Evolutionary conservation across 1,140 invertebrate genomes (phyloP), one percentile per base, ranked within the genome.

Genomic region (Brachionus manjavacas): DNA sequence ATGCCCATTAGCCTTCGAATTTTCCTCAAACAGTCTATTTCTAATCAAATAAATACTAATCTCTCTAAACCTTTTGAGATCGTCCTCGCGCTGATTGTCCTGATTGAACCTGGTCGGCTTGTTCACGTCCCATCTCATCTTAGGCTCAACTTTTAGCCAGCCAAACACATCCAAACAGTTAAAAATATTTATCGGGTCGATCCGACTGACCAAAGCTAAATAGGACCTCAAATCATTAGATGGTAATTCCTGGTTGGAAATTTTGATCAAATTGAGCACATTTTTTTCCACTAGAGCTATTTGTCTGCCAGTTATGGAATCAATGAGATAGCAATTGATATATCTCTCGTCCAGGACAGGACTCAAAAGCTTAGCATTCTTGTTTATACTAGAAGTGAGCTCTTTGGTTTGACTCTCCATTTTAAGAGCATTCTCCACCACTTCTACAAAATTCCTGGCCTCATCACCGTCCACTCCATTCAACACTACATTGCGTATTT

Each of bases 21-120:
- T 76, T 52, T 76, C 72, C 25, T 76, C 72, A 49, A 14, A 4
- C 20, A 76, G 25, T 14, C 23, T 49, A 49, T 46, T 49, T 16
- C 31, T 76, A 49, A 76, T 76, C 31, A 79, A 31, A 60, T 60
- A 60, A 60, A 25, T n/a, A 60, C 46, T 66, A 16, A 83, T 83
- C 68, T 83, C 80, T 41, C 60, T 68, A 16, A 83, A 83, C 41
- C 80, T 31, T 31, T 55, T 66, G 0, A 68, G 20, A 89, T 89
- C 89, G 86, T 90, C 89, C 83, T 89, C 87, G 85, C 89, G 86
- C 85, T 90, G 89, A 12, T 88, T 87, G 86, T 90, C 89, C 78
- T 90, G 89, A 78, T 90, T 90, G 80, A 87, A 89, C 39, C 89
- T 85, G 85, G 89, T 86, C 2, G 89, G 89, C 20, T 87, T 86